These are phyloP conservation scores for Artemia sp. DNA, from an alignment of 2,888 invertebrate species.

Conservation along the genomic window DNA sequence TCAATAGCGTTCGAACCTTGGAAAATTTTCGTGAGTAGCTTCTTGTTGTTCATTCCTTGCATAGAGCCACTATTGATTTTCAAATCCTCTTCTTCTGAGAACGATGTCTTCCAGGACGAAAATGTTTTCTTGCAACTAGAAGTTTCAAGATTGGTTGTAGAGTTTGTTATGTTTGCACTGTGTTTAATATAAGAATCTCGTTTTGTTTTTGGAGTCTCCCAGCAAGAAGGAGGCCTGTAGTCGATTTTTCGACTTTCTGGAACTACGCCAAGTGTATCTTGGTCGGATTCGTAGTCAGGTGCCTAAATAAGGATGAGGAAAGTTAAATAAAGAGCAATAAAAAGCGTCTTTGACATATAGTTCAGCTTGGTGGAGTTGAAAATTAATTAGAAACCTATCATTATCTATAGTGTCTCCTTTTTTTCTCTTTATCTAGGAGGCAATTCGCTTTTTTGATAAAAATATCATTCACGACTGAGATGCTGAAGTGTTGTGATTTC, in stretches of 20 bases:
- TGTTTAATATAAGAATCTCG: neutral
- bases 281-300: slow-evolving; percentile 58
- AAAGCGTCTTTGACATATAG: neutral
- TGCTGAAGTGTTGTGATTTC: neutral
- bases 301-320: slow-evolving; percentile 41
- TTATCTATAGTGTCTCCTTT: neutral
- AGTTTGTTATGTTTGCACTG: neutral
- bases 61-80: neutral
- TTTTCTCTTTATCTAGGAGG: neutral
- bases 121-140: neutral
- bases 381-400: neutral
- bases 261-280: slow-evolving; percentile 35
- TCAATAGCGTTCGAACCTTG: neutral
- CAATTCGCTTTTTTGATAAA: neutral
- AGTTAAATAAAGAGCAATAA: slow-evolving; percentile 17
- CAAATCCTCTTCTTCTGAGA: neutral
- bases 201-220: neutral
- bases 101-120: neutral
- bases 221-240: slow-evolving; percentile 9
- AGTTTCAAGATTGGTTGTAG: neutral
- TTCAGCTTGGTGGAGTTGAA: neutral
- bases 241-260: neutral
- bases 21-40: neutral
- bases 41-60: neutral
- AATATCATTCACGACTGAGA: neutral